Conservation (phyloP, 2,113 vertebrate species). For the Cephalophus harveyi region DNA sequence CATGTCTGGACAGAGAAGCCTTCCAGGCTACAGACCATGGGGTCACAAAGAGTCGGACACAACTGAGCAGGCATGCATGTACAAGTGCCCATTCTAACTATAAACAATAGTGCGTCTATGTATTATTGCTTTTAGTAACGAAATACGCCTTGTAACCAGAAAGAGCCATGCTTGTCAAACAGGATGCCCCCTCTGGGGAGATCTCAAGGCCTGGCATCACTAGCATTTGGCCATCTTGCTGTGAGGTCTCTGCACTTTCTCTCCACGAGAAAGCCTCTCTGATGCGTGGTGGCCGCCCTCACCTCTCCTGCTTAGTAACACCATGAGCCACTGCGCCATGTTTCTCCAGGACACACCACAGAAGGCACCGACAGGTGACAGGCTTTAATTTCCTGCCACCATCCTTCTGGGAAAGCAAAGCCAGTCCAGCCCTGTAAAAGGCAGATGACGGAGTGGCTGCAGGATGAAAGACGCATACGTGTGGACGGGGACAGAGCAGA, state of each 20-base stretch:
- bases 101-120: background rate
- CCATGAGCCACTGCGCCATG: accelerated
- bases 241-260: background rate
- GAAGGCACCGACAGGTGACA: background rate
- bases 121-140: background rate
- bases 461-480: background rate
- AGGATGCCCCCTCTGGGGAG: background rate
- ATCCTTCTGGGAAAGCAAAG: background rate
- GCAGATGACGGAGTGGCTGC: background rate
- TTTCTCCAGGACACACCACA: background rate
- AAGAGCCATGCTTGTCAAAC: background rate
- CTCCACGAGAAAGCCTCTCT: background rate
- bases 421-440: background rate
- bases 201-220: accelerated
- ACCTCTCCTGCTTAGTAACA: background rate
- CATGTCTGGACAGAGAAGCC: background rate
- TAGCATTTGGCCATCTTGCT: accelerated
- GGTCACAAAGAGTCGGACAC: background rate
- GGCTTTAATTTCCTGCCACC: conserved; percentile 44
- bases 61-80: background rate
- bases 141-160: background rate
- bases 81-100: background rate
- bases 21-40: background rate
- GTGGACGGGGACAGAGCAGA: background rate
- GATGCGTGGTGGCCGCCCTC: no score